Evolutionary conservation across 2,888 invertebrate species (phyloP).

Genomic region (Drosophila cognata): DNA sequence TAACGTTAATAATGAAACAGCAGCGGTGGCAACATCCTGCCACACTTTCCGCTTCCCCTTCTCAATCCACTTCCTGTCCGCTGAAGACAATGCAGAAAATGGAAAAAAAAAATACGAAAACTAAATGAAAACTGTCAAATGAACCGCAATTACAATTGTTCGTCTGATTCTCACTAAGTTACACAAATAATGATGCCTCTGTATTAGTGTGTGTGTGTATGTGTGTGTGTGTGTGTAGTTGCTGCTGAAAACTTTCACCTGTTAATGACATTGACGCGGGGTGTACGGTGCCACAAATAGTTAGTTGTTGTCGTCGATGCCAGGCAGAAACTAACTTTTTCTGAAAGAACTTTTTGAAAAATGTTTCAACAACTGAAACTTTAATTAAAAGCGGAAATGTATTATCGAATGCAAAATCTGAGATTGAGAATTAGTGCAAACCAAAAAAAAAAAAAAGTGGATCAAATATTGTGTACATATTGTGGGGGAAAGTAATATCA

Average conservation of each 20-base stretch:
- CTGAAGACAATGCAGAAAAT: constrained; percentile 45
- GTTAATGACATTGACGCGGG: constrained; percentile 68
- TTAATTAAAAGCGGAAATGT: constrained; percentile 75
- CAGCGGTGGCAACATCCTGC: constrained; percentile 28
- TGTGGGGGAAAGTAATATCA: neutral
- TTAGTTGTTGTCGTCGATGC: constrained; percentile 10
- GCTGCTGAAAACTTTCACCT: constrained; percentile 68
- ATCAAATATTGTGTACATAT: no score
- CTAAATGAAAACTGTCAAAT: constrained; percentile 77
- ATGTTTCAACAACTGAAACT: constrained; percentile 69
- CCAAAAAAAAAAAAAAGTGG: neutral
- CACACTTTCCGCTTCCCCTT: neutral
- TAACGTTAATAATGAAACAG: constrained; percentile 72
- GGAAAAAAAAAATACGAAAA: constrained; percentile 14
- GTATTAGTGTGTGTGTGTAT: constrained; percentile 6
- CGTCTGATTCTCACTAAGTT: constrained; percentile 50
- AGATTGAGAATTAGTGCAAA: constrained; percentile 27
- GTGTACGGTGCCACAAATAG: constrained; percentile 6
- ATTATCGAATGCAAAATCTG: constrained; percentile 66
- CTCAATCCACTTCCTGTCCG: constrained; percentile 19
- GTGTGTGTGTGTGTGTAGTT: constrained; percentile 15
- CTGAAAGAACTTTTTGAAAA: constrained; percentile 48
- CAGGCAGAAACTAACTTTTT: constrained; percentile 48
- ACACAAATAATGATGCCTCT: constrained; percentile 49
- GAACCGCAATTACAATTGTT: constrained; percentile 75